Base-by-base conservation (phyloP, 2,888 invertebrate genomes). In the Sinohyriopsis cumingii region DNA sequence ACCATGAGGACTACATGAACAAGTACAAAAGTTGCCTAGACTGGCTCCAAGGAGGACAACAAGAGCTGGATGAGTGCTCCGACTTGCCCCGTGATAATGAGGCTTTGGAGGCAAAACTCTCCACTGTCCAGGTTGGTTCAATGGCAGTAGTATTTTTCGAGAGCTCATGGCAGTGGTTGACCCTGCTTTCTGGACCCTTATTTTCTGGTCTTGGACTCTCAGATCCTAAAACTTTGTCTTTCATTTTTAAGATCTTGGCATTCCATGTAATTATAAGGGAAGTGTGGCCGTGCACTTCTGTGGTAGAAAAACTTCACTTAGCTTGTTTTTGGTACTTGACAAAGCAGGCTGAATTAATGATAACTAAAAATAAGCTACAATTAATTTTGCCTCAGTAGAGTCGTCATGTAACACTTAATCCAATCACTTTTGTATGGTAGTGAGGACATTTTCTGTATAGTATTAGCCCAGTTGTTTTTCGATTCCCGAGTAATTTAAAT, bases 41-140 rank as follows among this genome's bases (percentile, higher is more conserved):
- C 65, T 95, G 95, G 94, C 92, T 97, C 15, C 93, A 93, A 63
- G 91, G 92, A 15, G 94, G 94, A 86, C 93, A 94, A 64, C 92
- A 93, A 61, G 94, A 95, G 80, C 90, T 97, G 45, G 77, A 81
- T 54, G 80, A 84, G n/a, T 93, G 94, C 88, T 93, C 95, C 82
- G 95, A 95, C 89, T 94, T 96, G 73, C 95, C 95, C 4, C 96
- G 96, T 1, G 96, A 97, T 87, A 93, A 96, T 75, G 93, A 93
- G 63, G 93, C 95, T 19, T 91, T 97, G 56, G 90, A 91, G 77
- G 88, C 87, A 7, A 86, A 85, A 68, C 84, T 89, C 18, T 82
- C 82, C 45, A 80, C 80, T 22, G 74, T 88, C 20, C 71, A 88
- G 82, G 89, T 89, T 55, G 19, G 69, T 68, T 67, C 33, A 25